Conservation (phyloP, 2,888 invertebrate genomes). For the Dorcus hopei region DNA sequence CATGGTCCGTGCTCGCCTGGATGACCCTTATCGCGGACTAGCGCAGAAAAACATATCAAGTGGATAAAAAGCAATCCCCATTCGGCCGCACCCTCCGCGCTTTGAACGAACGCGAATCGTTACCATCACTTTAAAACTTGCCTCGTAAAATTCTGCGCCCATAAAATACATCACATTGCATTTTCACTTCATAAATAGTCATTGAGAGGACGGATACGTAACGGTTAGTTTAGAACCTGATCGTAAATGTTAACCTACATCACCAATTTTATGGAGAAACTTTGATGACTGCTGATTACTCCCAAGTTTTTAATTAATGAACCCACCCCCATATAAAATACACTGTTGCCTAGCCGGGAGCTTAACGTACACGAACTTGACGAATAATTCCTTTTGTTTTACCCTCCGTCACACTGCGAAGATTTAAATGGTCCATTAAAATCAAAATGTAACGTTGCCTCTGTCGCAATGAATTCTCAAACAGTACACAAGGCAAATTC, state of each 20-base stretch:
- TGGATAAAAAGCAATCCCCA: constrained; percentile 43
- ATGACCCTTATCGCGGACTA: constrained; percentile 42
- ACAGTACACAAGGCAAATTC: too few relatives aligned
- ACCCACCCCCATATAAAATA: too few relatives aligned
- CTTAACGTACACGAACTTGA: too few relatives aligned
- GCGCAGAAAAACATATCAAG: constrained; percentile 44
- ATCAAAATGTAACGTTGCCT: too few relatives aligned
- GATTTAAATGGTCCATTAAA: too few relatives aligned
- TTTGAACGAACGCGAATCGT: constrained; percentile 30
- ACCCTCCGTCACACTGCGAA: too few relatives aligned
- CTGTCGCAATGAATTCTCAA: too few relatives aligned
- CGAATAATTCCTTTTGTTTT: too few relatives aligned
- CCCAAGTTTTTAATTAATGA: too few relatives aligned
- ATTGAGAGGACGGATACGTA: constrained; percentile 1
- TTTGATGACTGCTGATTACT: too few relatives aligned
- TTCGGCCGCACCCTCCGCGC: constrained; percentile 29
- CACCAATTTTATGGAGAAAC: too few relatives aligned
- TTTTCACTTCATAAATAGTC: constrained; percentile 29
- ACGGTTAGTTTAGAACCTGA: background rate
- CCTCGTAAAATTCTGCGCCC: constrained; percentile 35
- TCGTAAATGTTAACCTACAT: background rate
- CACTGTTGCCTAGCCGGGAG: too few relatives aligned
- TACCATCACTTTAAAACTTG: constrained; percentile 34
- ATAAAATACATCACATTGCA: constrained; percentile 32
- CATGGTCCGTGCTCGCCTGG: constrained; percentile 33